Evolutionary conservation across 2,888 invertebrate genomes (phyloP), one percentile per base, ranked within the genome.

Genomic region (Cosmopolites sordidus): DNA sequence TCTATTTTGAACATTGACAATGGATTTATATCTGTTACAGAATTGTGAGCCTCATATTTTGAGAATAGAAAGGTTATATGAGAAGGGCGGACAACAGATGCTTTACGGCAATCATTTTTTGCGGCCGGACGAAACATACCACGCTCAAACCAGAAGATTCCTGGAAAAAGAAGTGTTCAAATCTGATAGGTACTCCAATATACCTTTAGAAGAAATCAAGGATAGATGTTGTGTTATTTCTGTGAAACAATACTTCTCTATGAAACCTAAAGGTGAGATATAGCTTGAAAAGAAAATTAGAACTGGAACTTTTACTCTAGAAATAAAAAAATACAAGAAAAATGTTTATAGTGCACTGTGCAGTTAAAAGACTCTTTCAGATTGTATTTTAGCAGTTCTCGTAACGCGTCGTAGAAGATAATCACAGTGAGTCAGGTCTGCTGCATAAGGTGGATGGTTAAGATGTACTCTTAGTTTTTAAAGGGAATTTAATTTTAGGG

Each of bases 101-200:
- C 80, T 95, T 64, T 89, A 92, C 66, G 95, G 93, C n/a, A 90
- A 89, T 68, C 87, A 92, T 66, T 97, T 92, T 71, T 87, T 81
- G 60, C 82, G 96, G 48, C 98, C 98, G 0, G 88, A 89, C 66
- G 97, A 99, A 75, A 99, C 99, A 0, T 97, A 87, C 76, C 98
- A 99, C 75, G 82, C 95, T 5, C 89, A 93, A 9, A 93, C 94
- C 0, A 82, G 97, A 63, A 95, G 94, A 75, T 99, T 99, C 75
- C 79, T 97, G 0, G 92, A 96, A 64, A 93, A 93, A 74, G 97
- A 98, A 71, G 90, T 99, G 42, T 98, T 99, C 73, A 92, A 95
- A 74, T 96, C 93, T 54, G 95, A 95, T 64, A 83, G 87, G 47
- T 88, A 89, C 62, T 86, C 90, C 62, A 86, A 89, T 1, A 82